Evolutionary conservation across 2,888 invertebrate species (phyloP), one percentile per base, ranked within the genome.

Genomic region (Drosophila setosimentum): DNA sequence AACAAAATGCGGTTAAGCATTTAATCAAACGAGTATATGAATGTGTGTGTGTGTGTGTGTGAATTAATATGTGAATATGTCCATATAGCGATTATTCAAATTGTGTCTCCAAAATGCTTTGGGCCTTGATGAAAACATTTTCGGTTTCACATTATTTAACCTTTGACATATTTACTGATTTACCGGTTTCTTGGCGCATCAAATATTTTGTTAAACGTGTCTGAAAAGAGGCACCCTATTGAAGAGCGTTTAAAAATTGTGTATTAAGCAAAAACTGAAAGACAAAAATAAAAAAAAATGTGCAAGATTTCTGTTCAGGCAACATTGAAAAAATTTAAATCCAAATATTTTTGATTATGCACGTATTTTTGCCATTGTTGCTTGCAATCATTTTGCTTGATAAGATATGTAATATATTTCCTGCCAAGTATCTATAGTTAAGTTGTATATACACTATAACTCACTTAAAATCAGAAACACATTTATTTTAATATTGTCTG

Each of bases 101-200:
- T 50, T 35, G 67, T 67, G 68, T 50, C 55, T 66, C 49, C 55
- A 55, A 68, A 66, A 48, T 40, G 55, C 67, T 40, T 32, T 24
- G 16, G 50, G 68, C 67, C 57, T 68, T 57, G 58, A 61, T 42
- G 24, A n/a, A 42, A 16, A 29, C 13, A 40, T 42, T 33, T 49
- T 33, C 33, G 37, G 55, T 55, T 45, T 40, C 40, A 50, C 33
- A 33, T 50, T 29, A 18, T 29, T 57, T 58, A 40, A 67, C 68
- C 68, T 68, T 57, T 68, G 68, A 67, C 68, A 67, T 68, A 68
- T 35, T 57, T 58, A 42, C 24, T 18, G 24, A 21, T 33, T 55
- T 40, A 33, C 57, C 57, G 55, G 68, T 50, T 68, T 68, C 32
- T 30, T 30, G n/a, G 66, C 27, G 48, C 29, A 35, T 65, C 65